Evolutionary conservation across 2,888 invertebrate genomes (phyloP), one percentile per base, ranked within the genome.

Genomic region (Iselma pallidipennis): DNA sequence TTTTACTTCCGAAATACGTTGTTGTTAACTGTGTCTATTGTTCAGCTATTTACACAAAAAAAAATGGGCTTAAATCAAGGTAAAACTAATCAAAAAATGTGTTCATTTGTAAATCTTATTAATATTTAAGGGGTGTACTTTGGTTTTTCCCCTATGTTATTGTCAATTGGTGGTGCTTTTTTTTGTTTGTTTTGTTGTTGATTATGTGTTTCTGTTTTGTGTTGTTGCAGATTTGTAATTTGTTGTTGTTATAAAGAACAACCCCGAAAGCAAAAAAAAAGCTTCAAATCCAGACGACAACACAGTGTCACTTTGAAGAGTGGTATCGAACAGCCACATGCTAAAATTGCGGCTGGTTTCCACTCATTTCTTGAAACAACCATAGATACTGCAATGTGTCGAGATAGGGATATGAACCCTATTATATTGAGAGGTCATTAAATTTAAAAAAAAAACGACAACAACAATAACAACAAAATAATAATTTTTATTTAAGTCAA

Each of bases 321-420:
- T 63, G 63, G 63, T 57, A 49, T 54, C 49, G 31, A 60, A 72
- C 74, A 78, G 76, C 79, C 80, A 78, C 85, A 94, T 94, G 94
- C 92, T 94, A 88, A 94, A 92, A 85, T 90, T 94, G 90, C 91
- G 94, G 86, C 88, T 94, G 80, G 94, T 94, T 73, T 93, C 94
- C 82, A 94, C 94, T 81, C 94, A 94, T 84, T 94, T 94, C 83
- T 85, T 94, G 83, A 94, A 94, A 85, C 94, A 94, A 84, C 94
- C 94, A 88, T 94, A 93, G 90, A 87, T 86, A 25, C 82, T 89
- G 78, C 75, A 71, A 81, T 82, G 91, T 91, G 90, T 85, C 89
- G 90, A 74, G 90, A 91, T 85, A 84, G 90, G 83, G 90, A 91
- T 87, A 91, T 91, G 90, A 84, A 84, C 80, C 83, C 82, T 77